Base-by-base conservation (phyloP, 2,888 invertebrate species). In the Agrilus cyanescens region DNA sequence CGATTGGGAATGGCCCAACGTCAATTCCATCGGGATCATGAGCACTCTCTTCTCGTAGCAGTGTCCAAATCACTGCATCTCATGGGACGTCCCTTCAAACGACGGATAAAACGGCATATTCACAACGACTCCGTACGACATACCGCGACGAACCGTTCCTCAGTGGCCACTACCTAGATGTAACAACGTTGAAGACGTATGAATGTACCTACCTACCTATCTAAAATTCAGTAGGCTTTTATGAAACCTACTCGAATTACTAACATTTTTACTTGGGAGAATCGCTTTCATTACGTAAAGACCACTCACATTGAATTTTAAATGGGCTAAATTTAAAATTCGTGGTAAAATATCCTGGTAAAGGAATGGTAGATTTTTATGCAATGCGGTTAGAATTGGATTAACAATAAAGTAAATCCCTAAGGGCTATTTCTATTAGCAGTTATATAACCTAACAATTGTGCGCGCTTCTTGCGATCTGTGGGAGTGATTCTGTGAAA, bases 41-140 rank as follows among this genome's bases (percentile, higher is more conserved):
- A 50, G 61, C 62, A 62, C 62, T 62, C 62, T 62, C 25, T 25
- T 25, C 25, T 53, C 54, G 55, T 55, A 53, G 57, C 58, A 59
- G 57, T 63, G 63, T 61, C 63, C 63, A 64, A 64, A 64, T 64
- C 62, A 60, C 55, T 42, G 57, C 59, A 53, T 54, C 62, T 58
- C 62, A 40, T 43, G 61, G 52, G 62, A 48, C 45, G 49, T 45
- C 54, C 58, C 54, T 55, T 58, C 59, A 59, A 58, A 60, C 56
- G 55, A 54, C 52, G 51, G 52, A 58, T 61, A 58, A 58, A 61
- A 59, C 55, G 53, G 48, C 58, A 63, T 60, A 60, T 61, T 57
- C 57, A 51, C 53, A 46, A 50, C 50, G 60, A 57, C 59, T 57
- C 57, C 52, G 54, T 53, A 25, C 25, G 25, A 25, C 25, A 25